Base-by-base conservation (phyloP, 1,140 invertebrate genomes). In the Drosophila takahashii region DNA sequence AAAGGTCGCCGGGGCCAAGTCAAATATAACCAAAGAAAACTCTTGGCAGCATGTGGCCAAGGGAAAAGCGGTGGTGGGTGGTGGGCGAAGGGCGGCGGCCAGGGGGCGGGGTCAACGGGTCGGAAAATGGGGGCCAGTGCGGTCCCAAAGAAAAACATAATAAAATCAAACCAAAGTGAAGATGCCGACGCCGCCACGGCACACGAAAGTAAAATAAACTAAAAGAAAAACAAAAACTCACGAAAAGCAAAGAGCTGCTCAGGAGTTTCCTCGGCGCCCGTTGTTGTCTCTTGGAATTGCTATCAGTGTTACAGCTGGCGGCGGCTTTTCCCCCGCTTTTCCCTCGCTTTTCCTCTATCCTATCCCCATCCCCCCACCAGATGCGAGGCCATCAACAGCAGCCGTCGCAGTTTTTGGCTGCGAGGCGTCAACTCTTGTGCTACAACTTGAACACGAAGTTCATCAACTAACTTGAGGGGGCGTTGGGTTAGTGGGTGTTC, bases 201-300 rank as follows among this genome's bases (percentile, higher is more conserved):
- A 79, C 84, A 89, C 85, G 84, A 87, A 87, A 87, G 84, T 87
- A 89, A 87, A 87, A 87, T 89, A 87, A 87, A 87, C 84, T 83
- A 54, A 87, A 87, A 87, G 84, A 87, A 87, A 87, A 87, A 87
- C 84, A 87, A 87, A 86, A 89, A 87, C 79, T 89, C 71, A 79
- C 79, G 62, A 79, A 87, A 86, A 81, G 78, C 71, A 66, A 76
- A 76, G 72, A 76, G 72, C 72, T 76, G 62, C 60, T 71, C 56
- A 77, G 69, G 70, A 75, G 64, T 54, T 47, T 42, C 36, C 58
- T 39, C 34, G 52, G 34, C 58, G 42, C 50, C 73, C 67, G 70
- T 65, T 86, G 83, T 87, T 87, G 83, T 87, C 83, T 87, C 76
- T 83, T 83, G 79, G 79, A 87, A 87, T 87, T 87, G 83, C 83